phyloP scores from a whole-genome alignment of 1,140 invertebrate genomes.

The Hesperophylax magnus region DNA sequence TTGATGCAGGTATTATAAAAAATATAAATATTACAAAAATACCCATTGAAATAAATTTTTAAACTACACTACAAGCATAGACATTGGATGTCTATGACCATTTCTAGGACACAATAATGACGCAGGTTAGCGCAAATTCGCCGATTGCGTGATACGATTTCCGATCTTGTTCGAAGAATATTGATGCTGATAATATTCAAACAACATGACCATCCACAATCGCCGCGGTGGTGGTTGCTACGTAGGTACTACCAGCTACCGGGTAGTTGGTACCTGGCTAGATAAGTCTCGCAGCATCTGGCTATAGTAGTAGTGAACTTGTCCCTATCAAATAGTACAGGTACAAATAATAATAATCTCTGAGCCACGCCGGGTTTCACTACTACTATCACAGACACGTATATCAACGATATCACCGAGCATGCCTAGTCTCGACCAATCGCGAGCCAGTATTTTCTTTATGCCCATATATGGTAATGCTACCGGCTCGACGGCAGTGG shows the following conservation, averaged over 20 bases:
- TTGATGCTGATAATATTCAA: not conserved
- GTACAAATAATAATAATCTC: conserved; percentile 39
- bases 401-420: not conserved
- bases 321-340: conserved; percentile 38
- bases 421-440: conserved; percentile 36
- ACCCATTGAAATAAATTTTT: too few species aligned
- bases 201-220: conserved; percentile 22
- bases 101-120: too few species aligned
- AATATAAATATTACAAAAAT: too few species aligned
- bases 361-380: conserved; percentile 32
- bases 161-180: not conserved
- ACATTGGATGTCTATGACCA: too few species aligned
- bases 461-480: conserved; percentile 53
- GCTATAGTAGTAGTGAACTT: conserved; percentile 32
- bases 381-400: conserved; percentile 15
- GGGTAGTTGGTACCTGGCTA: not conserved
- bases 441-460: conserved; percentile 39
- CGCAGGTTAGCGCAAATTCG: not conserved
- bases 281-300: conserved; percentile 10
- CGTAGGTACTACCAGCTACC: not conserved
- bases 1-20: too few species aligned
- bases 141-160: not conserved
- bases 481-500: conserved; percentile 40
- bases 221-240: not conserved
- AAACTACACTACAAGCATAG: too few species aligned